phyloP scores from a whole-genome alignment of 2,113 vertebrate species.

The Sterna hirundo region DNA sequence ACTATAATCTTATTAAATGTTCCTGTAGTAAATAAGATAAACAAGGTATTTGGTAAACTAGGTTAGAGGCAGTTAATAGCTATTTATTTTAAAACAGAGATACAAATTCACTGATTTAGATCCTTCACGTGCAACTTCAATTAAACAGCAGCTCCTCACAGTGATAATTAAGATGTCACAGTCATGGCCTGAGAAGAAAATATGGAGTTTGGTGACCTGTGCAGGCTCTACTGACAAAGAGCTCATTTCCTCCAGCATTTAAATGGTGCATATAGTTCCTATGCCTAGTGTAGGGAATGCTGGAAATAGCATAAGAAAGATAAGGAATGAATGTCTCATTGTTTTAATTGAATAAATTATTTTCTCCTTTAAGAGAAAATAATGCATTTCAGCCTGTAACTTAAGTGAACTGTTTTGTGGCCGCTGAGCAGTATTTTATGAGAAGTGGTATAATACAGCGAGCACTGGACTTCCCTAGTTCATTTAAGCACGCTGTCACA shows the following conservation, averaged over 20 bases:
- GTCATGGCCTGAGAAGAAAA: not conserved
- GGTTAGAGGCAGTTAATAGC: not conserved
- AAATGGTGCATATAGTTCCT: not conserved
- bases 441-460: not conserved
- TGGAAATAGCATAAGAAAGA: not conserved
- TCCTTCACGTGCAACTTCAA: conserved; percentile 6
- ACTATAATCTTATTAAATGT: not conserved
- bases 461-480: not conserved
- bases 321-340: not conserved
- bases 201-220: not conserved
- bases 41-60: not conserved
- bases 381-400: not conserved
- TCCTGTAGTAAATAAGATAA: not conserved
- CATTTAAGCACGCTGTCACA: not conserved
- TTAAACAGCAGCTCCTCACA: not conserved
- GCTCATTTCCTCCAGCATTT: not conserved
- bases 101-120: not conserved
- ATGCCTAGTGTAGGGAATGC: not conserved
- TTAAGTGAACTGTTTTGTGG: not conserved
- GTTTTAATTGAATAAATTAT: not conserved
- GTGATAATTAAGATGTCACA: not conserved
- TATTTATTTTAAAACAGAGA: not conserved
- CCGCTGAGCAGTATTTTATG: not conserved
- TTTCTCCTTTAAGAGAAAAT: not conserved
- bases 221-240: not conserved